Evolutionary conservation across 23 tunicate genomes (phyloP).

Genomic region (Clavelina lepadiformis): DNA sequence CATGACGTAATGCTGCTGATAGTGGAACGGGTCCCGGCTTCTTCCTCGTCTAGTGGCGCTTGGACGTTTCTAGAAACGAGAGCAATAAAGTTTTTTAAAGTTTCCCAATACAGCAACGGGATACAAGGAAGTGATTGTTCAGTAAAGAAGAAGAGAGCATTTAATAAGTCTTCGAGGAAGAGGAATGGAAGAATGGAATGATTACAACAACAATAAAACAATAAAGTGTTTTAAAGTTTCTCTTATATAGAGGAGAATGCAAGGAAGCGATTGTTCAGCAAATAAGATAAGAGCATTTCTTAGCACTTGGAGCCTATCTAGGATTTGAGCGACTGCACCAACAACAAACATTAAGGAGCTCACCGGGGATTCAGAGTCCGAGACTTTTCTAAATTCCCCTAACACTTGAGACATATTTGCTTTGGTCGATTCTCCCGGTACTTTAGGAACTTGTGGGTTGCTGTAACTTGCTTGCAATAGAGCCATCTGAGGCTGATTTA

Average conservation of each 20-base stretch:
- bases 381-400: constrained; percentile 71
- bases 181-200: too few species aligned
- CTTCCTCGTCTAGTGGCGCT: constrained; percentile 44
- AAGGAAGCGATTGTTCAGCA: neutral
- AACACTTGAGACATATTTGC: constrained; percentile 55
- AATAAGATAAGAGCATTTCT: neutral
- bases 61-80: constrained; percentile 61
- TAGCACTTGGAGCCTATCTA: too few species aligned
- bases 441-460: neutral
- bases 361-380: constrained; percentile 59
- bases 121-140: neutral
- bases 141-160: neutral
- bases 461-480: neutral
- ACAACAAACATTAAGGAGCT: neutral
- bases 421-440: constrained; percentile 14
- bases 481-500: constrained; percentile 5
- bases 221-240: neutral
- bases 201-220: neutral
- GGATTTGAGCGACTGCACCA: neutral
- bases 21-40: constrained; percentile 58
- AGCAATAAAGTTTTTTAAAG: neutral
- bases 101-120: neutral
- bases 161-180: neutral
- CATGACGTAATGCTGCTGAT: constrained; percentile 55
- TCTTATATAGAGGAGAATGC: neutral